phyloP scores from a whole-genome alignment of 2,113 vertebrate species.

The Sebastes fasciatus region DNA sequence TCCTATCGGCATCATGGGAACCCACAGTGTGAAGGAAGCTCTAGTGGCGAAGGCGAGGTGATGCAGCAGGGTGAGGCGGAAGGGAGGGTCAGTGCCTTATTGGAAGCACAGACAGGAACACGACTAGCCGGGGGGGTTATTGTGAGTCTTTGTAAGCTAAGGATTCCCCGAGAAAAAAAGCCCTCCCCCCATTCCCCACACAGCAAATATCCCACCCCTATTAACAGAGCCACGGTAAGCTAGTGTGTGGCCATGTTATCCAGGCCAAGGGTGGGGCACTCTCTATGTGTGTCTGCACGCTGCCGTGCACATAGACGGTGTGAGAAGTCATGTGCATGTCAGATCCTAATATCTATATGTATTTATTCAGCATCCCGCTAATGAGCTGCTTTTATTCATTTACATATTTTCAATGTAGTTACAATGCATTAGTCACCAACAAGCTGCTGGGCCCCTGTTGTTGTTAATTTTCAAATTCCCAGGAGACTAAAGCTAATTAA shows the following conservation, averaged over 20 bases:
- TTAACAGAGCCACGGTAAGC: conserved; percentile 51
- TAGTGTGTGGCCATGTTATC: conserved; percentile 59
- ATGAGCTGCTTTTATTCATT: conserved; percentile 27
- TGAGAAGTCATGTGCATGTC: neutral
- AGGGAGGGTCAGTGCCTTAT: conserved; percentile 21
- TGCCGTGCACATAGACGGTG: neutral
- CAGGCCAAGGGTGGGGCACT: conserved; percentile 62
- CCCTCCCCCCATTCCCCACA: conserved; percentile 25
- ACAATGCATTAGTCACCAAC: neutral
- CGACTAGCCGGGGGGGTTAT: conserved; percentile 35
- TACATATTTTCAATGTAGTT: conserved; percentile 17
- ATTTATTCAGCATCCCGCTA: conserved; percentile 1
- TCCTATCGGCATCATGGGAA: conserved; percentile 57
- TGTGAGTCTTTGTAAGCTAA: conserved; percentile 52
- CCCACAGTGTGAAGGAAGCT: conserved; percentile 63
- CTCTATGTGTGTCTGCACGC: conserved; percentile 10
- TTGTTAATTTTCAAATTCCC: conserved; percentile 16
- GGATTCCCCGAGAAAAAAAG: conserved; percentile 58
- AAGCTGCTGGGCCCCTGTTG: neutral
- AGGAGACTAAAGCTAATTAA: conserved; percentile 19
- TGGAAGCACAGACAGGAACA: conserved; percentile 56
- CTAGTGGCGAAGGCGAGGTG: conserved; percentile 20
- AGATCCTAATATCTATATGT: conserved; percentile 1
- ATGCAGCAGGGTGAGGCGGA: conserved; percentile 5
- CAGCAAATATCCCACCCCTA: conserved; percentile 59